Evolutionary conservation across 2,888 invertebrate genomes (phyloP), one percentile per base, ranked within the genome.

Genomic region (Apocheima hispidaria): DNA sequence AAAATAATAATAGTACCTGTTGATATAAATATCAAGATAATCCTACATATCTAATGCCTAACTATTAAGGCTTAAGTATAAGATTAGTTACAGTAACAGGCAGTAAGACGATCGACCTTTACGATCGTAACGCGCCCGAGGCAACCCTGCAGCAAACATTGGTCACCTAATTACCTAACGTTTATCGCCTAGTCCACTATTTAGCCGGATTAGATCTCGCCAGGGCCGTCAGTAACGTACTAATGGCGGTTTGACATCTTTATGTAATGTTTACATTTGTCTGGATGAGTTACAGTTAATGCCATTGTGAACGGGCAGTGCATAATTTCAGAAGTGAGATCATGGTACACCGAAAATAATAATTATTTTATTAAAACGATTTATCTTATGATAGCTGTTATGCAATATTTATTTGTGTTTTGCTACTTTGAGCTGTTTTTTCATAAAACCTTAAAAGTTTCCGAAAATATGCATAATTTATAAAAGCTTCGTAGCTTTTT

Each of bases 161-260:
- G 66, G 64, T 64, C 71, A 71, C 69, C 72, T 73, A 75, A 75
- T 75, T 72, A 73, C 63, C 67, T 67, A 69, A 69, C 65, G 62
- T 65, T 65, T 63, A 60, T 63, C 65, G 66, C 68, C 70, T 61
- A 63, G 61, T 70, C 73, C 66, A 66, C 65, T 69, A 75, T 71
- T 63, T 69, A 64, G 60, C 63, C 68, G 70, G 54, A 65, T 65
- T 72, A 70, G 69, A 73, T 68, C 60, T 64, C 52, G 64, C 68
- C 76, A 76, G 70, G 76, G 74, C 73, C 75, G 73, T 68, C 72
- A 64, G 67, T 60, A 59, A 61, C 56, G 68, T 44, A 50, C 66
- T 58, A 57, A 66, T 57, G 36, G 57, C 67, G 64, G 67, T 63
- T 67, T 52, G 69, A 52, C 62, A 48, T 68, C 66, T 64, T 20